These are phyloP conservation scores for Papilio protenor DNA, from an alignment of 2,888 invertebrate species.

Conservation along the genomic window DNA sequence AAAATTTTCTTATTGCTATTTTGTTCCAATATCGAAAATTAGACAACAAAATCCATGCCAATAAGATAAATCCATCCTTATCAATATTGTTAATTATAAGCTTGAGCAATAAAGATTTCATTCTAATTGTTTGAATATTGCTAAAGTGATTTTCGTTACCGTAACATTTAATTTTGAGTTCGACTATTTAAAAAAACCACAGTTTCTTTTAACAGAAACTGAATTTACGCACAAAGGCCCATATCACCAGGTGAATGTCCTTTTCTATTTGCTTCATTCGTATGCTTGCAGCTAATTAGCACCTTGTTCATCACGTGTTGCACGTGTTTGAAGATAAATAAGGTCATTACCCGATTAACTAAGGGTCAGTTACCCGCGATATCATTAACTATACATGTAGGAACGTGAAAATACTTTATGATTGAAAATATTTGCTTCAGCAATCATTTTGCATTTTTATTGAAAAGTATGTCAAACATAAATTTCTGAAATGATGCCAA, in stretches of 20 bases:
- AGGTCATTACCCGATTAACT: constrained; percentile 5
- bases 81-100: neutral
- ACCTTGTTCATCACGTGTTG: neutral
- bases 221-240: neutral
- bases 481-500: no score
- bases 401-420: neutral
- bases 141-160: no score
- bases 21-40: no score
- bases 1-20: no score
- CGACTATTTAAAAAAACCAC: no score
- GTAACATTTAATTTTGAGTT: no score
- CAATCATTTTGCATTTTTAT: no score
- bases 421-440: neutral
- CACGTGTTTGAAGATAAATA: neutral
- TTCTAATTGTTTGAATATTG: no score
- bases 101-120: no score
- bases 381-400: neutral
- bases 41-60: no score
- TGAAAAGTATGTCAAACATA: no score
- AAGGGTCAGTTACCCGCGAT: neutral
- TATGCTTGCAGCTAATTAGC: neutral
- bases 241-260: neutral
- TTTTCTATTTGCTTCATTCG: neutral
- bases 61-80: neutral
- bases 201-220: no score